Conservation (phyloP, 2,797 vertebrate species). For the Pempheris klunzingeri region DNA sequence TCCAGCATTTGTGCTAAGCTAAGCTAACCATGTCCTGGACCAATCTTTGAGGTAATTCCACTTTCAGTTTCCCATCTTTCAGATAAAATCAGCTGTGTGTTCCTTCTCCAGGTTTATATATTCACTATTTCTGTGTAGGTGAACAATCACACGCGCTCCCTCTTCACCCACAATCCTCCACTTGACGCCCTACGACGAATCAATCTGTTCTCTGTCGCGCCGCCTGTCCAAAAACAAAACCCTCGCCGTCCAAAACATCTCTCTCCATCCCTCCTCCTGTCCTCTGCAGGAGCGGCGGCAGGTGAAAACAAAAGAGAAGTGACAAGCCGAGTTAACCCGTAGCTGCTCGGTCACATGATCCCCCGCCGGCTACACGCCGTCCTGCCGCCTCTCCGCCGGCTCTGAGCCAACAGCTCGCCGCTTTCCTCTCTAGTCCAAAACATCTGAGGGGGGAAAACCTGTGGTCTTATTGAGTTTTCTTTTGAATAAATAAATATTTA, state of each 20-base stretch:
- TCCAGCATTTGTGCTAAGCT: conserved; percentile 30
- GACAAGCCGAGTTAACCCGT: conserved; percentile 66
- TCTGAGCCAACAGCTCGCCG: neutral
- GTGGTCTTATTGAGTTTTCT: conserved; percentile 82
- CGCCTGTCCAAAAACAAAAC: conserved; percentile 30
- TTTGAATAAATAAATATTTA: conserved; percentile 84
- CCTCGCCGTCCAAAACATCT: conserved; percentile 32
- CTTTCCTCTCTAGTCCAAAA: conserved; percentile 47
- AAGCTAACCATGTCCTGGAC: neutral
- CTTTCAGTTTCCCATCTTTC: conserved; percentile 7
- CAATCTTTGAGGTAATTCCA: neutral
- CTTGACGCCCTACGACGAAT: conserved; percentile 42
- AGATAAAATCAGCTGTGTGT: conserved; percentile 15
- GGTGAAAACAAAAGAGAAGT: conserved; percentile 75
- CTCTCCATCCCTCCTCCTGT: conserved; percentile 16
- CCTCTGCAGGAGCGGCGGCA: conserved; percentile 16
- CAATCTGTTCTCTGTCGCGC: conserved; percentile 42
- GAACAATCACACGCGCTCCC: conserved; percentile 12
- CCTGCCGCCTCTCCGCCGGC: conserved; percentile 36
- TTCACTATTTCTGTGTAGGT: neutral
- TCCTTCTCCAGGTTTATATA: conserved; percentile 15
- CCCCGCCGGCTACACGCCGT: neutral
- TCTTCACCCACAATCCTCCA: conserved; percentile 30
- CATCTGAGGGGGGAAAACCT: conserved; percentile 36
- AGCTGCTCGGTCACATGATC: conserved; percentile 56